Evolutionary conservation across 2,113 vertebrate species (phyloP), one percentile per base, ranked within the genome.

Genomic region (Calidris pugnax): DNA sequence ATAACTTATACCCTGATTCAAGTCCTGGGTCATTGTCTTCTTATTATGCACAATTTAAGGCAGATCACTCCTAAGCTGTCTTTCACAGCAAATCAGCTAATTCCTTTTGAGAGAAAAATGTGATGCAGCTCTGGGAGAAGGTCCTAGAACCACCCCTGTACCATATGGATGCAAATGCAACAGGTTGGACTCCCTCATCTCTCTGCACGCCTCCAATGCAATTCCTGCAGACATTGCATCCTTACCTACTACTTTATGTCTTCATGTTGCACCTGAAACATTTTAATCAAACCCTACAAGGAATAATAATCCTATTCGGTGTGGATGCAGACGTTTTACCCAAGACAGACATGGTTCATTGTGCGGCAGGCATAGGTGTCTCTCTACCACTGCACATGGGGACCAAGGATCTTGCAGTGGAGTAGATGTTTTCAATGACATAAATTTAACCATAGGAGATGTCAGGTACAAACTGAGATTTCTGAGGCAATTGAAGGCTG

Each of bases 331-430:
- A 55, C 3, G 4, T 75, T 87, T 43, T 51, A 60, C 9, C 26
- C 0, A 4, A 62, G 45, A 67, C 3, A 56, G 24, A 47, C 5
- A 1, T 8, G 22, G 30, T 47, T 24, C 24, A 33, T 39, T 0
- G 0, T 80, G 43, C 17, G 23, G 3, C 14, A 68, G 32, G 26
- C 43, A 30, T 21, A 24, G 7, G 2, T 72, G 2, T 57, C 28
- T 63, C 53, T 80, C 21, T 81, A 30, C 24, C 18, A 43, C 26
- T 59, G 14, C 12, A 37, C 15, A 19, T 4, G 8, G 10, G 4
- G 6, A 55, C 6, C 48, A 60, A 72, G 20, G 48, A 57, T 73
- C 85, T 77, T 73, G 45, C 39, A 64, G n/a, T 6, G 30, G 15
- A 48, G 37, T 16, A 43, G 28, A 37, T 30, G 14, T 9, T 90